phyloP scores from a whole-genome alignment of 2,888 invertebrate genomes.

The Gymnocheta viridis region DNA sequence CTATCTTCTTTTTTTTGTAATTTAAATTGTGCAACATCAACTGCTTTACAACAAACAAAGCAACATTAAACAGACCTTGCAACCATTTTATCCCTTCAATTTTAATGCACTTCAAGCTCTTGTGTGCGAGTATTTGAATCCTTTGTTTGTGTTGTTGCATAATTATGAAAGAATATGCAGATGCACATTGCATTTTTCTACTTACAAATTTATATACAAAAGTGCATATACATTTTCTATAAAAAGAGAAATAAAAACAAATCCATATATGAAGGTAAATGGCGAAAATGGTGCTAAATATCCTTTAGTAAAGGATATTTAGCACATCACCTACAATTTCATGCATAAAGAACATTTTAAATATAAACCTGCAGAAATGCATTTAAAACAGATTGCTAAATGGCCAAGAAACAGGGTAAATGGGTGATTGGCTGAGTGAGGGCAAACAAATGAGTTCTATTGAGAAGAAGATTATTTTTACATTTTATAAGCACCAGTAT shows the following conservation, averaged over 20 bases:
- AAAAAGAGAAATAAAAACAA: not conserved
- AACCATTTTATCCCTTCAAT: constrained; percentile 53
- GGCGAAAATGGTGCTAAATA: constrained; percentile 45
- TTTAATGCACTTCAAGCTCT: constrained; percentile 61
- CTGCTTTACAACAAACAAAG: constrained; percentile 35
- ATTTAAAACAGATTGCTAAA: constrained; percentile 11
- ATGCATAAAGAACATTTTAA: constrained; percentile 14
- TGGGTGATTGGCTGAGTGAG: not conserved
- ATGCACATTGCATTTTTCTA: constrained; percentile 9
- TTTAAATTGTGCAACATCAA: constrained; percentile 48
- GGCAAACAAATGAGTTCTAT: too few relatives aligned
- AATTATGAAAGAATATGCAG: constrained; percentile 19
- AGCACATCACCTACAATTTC: constrained; percentile 44
- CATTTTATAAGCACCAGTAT: too few relatives aligned
- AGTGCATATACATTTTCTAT: not conserved
- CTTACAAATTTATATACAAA: constrained; percentile 6
- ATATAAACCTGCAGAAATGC: not conserved
- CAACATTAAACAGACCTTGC: constrained; percentile 56
- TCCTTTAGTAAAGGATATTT: constrained; percentile 51
- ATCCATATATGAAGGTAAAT: constrained; percentile 11
- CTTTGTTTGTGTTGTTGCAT: constrained; percentile 34
- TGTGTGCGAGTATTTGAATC: constrained; percentile 24
- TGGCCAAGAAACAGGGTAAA: not conserved
- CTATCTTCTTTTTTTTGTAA: not conserved
- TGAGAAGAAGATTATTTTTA: too few relatives aligned